Conservation (phyloP, 1,140 invertebrate genomes). For the Micrasema longulum region DNA sequence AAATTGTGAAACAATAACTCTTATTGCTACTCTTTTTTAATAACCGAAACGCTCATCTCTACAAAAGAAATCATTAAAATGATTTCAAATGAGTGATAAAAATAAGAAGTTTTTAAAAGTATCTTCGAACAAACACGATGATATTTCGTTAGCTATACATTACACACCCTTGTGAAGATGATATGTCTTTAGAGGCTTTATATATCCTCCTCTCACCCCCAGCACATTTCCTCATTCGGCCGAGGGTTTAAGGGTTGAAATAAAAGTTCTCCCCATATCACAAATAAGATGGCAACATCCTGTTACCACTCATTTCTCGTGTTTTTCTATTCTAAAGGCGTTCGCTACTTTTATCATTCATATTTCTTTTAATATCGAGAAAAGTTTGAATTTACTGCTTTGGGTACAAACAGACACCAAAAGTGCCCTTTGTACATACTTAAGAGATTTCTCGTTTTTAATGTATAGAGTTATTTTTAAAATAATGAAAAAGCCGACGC, state of each 20-base stretch:
- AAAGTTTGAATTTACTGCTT: conserved; percentile 10
- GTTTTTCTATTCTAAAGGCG: conserved; percentile 18
- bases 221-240: background rate
- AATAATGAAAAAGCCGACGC: too few species aligned
- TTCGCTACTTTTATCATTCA: conserved; percentile 16
- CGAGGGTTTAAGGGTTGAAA: conserved; percentile 40
- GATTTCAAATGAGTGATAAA: too few species aligned
- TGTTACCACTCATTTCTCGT: conserved; percentile 40
- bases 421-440: too few species aligned
- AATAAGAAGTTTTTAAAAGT: too few species aligned
- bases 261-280: conserved; percentile 49
- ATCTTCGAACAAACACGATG: background rate
- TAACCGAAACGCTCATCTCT: too few species aligned
- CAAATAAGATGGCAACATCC: conserved; percentile 50
- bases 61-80: too few species aligned
- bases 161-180: conserved; percentile 1
- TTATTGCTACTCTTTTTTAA: too few species aligned
- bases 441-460: too few species aligned
- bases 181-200: conserved; percentile 4
- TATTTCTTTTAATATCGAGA: conserved; percentile 17
- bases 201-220: background rate
- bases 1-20: too few species aligned
- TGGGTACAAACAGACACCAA: background rate
- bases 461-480: too few species aligned
- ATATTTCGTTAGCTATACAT: background rate